Evolutionary conservation across 2,888 invertebrate species (phyloP).

Genomic region (Epistrophella euchroma): DNA sequence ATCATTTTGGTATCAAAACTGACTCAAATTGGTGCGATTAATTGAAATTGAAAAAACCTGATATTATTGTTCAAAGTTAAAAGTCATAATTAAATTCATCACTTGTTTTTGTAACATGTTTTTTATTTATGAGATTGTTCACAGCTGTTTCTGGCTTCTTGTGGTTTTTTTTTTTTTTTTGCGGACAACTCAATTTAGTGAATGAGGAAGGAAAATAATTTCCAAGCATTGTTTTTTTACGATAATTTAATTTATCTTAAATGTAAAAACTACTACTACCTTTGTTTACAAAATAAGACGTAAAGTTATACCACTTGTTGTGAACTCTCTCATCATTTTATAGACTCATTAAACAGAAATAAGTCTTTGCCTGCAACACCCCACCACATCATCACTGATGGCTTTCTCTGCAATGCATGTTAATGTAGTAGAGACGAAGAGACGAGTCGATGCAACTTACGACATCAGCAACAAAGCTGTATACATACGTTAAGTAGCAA

Average conservation of each 20-base stretch:
- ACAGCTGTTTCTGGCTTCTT: background rate
- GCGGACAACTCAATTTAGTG: conserved; percentile 50
- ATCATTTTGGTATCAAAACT: conserved; percentile 27
- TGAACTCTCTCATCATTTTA: conserved; percentile 48
- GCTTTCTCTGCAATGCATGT: conserved; percentile 65
- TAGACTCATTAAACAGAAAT: conserved; percentile 54
- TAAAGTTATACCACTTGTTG: conserved; percentile 9
- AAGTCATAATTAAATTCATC: conserved; percentile 43
- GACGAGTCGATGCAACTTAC: background rate
- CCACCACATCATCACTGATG: background rate
- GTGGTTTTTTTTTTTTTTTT: background rate
- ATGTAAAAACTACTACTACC: background rate
- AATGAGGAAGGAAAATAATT: conserved; percentile 57
- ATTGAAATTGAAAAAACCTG: conserved; percentile 51
- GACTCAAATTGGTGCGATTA: conserved; percentile 32
- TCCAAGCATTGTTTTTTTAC: background rate
- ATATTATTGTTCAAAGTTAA: background rate
- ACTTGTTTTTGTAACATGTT: conserved; percentile 35
- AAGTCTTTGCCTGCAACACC: conserved; percentile 24
- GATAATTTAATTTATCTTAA: background rate
- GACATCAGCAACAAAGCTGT: background rate
- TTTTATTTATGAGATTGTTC: background rate
- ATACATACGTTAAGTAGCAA: conserved; percentile 16
- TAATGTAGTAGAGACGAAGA: no score
- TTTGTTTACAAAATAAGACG: conserved; percentile 9